These are phyloP conservation scores for Sorex maritimensis DNA, from an alignment of 2,797 vertebrate species.

Conservation along the genomic window DNA sequence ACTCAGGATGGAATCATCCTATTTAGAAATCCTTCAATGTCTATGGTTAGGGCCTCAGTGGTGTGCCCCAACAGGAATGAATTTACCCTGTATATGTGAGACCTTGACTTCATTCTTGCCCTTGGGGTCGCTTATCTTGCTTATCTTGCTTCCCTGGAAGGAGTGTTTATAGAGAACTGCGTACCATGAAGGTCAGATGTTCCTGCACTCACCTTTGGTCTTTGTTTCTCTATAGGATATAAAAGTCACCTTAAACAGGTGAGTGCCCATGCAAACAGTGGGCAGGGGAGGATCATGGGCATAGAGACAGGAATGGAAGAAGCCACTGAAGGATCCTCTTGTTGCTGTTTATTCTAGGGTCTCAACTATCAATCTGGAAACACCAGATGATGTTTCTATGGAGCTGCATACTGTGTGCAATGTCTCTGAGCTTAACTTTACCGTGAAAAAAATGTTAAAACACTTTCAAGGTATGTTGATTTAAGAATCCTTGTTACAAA, in stretches of 20 bases:
- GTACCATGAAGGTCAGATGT: not conserved
- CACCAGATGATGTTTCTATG: not conserved
- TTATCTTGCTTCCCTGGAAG: not conserved
- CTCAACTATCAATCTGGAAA: slow-evolving; percentile 5
- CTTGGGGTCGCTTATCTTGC: not conserved
- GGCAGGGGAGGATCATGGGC: not conserved
- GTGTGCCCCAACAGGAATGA: no score
- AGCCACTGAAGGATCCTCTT: not conserved
- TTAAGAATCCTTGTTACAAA: not conserved
- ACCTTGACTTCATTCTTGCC: no score
- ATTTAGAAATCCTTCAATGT: not conserved
- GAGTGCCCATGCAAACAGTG: not conserved
- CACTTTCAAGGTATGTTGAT: slow-evolving; percentile 53
- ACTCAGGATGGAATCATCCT: not conserved
- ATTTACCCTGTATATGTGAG: no score
- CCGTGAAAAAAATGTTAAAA: slow-evolving; percentile 59
- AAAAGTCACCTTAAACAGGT: slow-evolving; percentile 65
- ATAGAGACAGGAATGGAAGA: rapidly evolving
- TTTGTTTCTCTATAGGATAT: slow-evolving; percentile 64
- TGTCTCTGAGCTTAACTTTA: slow-evolving; percentile 67
- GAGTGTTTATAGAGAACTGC: not conserved
- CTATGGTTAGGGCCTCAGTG: no score
- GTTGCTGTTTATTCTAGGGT: slow-evolving; percentile 54
- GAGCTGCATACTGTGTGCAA: not conserved
- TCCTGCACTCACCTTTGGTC: not conserved